phyloP scores from a whole-genome alignment of 2,797 vertebrate genomes.

The Calcarius lapponicus region DNA sequence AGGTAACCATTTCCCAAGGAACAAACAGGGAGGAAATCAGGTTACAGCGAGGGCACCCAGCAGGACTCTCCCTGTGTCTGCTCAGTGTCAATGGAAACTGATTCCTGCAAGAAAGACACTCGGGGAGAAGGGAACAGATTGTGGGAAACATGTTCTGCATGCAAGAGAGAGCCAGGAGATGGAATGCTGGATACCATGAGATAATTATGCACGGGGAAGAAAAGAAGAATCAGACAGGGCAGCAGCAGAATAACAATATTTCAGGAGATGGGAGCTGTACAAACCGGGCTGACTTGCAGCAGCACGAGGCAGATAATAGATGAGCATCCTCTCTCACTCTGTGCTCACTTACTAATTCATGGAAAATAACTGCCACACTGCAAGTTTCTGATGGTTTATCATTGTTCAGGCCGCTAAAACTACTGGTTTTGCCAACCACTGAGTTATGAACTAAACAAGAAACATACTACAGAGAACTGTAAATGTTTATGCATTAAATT shows the following conservation, averaged over 20 bases:
- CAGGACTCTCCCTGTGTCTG: constrained; percentile 79
- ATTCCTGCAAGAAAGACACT: constrained; percentile 83
- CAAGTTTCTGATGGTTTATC: constrained; percentile 58
- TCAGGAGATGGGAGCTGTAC: constrained; percentile 23
- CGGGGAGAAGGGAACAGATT: constrained; percentile 84
- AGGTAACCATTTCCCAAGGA: constrained; percentile 81
- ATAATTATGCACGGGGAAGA: constrained; percentile 76
- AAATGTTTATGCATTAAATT: constrained; percentile 42
- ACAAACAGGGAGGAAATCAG: constrained; percentile 83
- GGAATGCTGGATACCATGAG: constrained; percentile 75
- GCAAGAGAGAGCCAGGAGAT: constrained; percentile 74
- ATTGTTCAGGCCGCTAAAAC: constrained; percentile 50
- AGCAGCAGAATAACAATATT: constrained; percentile 56
- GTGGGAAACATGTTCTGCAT: constrained; percentile 84
- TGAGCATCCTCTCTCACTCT: not conserved
- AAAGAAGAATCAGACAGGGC: constrained; percentile 10
- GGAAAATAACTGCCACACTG: constrained; percentile 58
- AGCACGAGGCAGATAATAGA: constrained; percentile 47
- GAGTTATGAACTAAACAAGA: constrained; percentile 41
- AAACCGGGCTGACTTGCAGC: constrained; percentile 20
- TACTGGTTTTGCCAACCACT: constrained; percentile 32
- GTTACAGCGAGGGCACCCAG: constrained; percentile 82
- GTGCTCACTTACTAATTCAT: constrained; percentile 52
- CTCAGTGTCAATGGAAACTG: constrained; percentile 83
- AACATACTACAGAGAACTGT: not conserved